Evolutionary conservation across 2,888 invertebrate genomes (phyloP).

Genomic region (Trissolcus brochymenae): DNA sequence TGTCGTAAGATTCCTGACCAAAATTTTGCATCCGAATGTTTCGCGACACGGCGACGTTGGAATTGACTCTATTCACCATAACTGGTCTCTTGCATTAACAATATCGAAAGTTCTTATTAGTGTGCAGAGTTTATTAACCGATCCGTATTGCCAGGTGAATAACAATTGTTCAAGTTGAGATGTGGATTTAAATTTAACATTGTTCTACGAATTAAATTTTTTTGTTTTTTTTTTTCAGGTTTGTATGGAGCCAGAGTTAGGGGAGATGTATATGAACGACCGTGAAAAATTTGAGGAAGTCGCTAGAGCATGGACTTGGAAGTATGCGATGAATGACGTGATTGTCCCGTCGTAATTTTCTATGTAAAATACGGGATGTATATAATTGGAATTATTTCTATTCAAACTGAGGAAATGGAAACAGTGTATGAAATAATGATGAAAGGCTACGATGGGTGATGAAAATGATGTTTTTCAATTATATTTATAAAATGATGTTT

Average conservation of each 20-base stretch:
- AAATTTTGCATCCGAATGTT: conserved; percentile 95
- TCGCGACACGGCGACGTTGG: conserved; percentile 97
- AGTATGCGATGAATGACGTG: conserved; percentile 89
- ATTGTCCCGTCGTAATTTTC: conserved; percentile 70
- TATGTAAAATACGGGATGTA: not conserved
- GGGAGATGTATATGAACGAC: conserved; percentile 86
- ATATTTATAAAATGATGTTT: not conserved
- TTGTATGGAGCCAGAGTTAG: conserved; percentile 93
- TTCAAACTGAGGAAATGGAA: not conserved
- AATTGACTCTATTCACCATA: conserved; percentile 95
- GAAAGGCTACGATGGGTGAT: not conserved
- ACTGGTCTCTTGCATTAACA: conserved; percentile 96
- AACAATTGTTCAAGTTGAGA: not conserved
- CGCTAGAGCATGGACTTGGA: conserved; percentile 93
- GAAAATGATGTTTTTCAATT: not conserved
- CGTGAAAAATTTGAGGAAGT: conserved; percentile 86
- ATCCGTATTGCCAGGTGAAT: conserved; percentile 89
- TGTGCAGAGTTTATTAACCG: conserved; percentile 91
- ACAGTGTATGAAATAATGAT: not conserved
- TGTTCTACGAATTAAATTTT: not conserved
- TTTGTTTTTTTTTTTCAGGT: conserved; percentile 78
- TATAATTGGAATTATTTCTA: not conserved
- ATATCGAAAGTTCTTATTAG: conserved; percentile 92
- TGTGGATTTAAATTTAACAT: not conserved
- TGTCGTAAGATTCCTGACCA: conserved; percentile 92